phyloP scores from a whole-genome alignment of 1,140 invertebrate genomes.

The Mactra quadrangularis region DNA sequence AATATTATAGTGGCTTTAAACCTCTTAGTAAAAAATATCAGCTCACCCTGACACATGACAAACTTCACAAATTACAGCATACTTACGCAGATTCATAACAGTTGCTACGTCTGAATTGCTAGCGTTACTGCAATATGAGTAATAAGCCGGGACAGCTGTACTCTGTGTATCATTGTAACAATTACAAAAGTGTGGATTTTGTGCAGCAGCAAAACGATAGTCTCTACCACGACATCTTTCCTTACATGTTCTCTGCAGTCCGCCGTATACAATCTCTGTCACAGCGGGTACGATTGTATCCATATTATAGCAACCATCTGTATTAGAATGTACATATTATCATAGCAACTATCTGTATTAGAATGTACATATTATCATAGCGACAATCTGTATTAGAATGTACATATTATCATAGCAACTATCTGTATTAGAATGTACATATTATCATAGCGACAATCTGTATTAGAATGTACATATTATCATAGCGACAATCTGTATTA shows the following conservation, averaged over 20 bases:
- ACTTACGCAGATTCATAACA: conserved; percentile 2
- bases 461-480: neutral
- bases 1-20: too few species aligned
- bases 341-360: neutral
- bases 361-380: neutral
- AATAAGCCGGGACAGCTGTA: neutral
- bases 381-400: neutral
- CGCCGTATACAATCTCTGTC: neutral
- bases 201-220: conserved; percentile 1
- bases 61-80: too few species aligned
- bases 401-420: neutral
- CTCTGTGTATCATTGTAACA: neutral
- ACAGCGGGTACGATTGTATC: neutral
- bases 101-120: neutral
- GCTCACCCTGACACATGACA: too few species aligned
- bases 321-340: too few species aligned
- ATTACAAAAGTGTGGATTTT: neutral
- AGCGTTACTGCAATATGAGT: neutral
- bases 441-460: neutral
- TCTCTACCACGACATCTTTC: conserved; percentile 28
- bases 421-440: neutral
- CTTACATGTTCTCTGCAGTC: neutral
- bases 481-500: neutral
- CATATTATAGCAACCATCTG: conserved; percentile 29
- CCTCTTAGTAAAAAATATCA: too few species aligned